Evolutionary conservation across 2,113 vertebrate genomes (phyloP), one percentile per base, ranked within the genome.

Genomic region (Nesogale talazaci): DNA sequence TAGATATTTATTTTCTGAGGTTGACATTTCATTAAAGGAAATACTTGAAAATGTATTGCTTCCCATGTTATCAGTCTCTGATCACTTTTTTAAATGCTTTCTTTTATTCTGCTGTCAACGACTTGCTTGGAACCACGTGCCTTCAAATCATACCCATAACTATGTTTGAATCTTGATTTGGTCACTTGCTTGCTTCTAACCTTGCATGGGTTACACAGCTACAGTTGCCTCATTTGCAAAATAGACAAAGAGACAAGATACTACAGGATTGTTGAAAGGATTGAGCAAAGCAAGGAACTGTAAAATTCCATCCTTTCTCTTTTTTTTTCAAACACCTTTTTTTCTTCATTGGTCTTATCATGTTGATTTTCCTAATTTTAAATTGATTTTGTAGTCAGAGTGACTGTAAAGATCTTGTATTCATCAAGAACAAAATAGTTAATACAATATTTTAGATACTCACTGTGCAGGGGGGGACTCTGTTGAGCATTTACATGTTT

Each of bases 21-120:
- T 34, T 38, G 11, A 25, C 16, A 0, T 46, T 52, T 88, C n/a
- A 7, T 11, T 34, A 61, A 56, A 40, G 61, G 25, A 65, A 83
- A 52, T 11, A 38, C 25, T 56, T 10, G 27, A 14, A 8, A 1
- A 8, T 4, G 0, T 1, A 0, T 22, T 2, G 31, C 56, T 75
- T 42, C n/a, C 67, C 22, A 2, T 0, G 17, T 42, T 40, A 22
- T 4, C 76, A 52, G 15, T 23, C 14, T n/a, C 7, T 7, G 7
- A 4, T n/a, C 61, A 22, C 0, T 17, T 3, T 25, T 2, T 29
- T 70, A 17, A 23, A 11, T 2, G 27, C 34, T 17, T 19, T 20
- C 40, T 38, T 31, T 38, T 9, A 0, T n/a, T 46, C 52, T 0
- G 29, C n/a, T 29, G 12, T 38, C 19, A 1, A 14, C 2, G 1